Base-by-base conservation (phyloP, 2,797 vertebrate species). In the Rhynchotus rufescens region DNA sequence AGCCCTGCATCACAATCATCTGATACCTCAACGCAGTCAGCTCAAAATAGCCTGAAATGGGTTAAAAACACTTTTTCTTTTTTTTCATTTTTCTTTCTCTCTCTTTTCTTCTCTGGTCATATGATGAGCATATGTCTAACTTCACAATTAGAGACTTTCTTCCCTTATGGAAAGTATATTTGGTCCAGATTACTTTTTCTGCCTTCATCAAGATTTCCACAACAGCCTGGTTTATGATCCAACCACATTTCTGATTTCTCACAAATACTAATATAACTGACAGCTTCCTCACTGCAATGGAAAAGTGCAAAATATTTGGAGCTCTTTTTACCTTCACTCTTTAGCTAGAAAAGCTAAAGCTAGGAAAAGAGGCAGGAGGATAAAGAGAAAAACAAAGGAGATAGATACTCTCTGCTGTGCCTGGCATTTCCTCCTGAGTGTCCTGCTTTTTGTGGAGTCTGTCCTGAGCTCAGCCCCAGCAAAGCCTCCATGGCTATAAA, bases 1-100 rank as follows among this genome's bases (percentile, higher is more conserved):
- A 32, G 38, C 7, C 1, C 0, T 1, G 0, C 4, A 36, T 34
- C 36, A 30, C 0, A 0, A 19, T 40, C 66, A 42, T 23, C 66
- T 42, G n/a, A 21, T n/a, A 30, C 14, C 17, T 49, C n/a, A 75
- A 30, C 10, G 20, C 9, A 22, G 15, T 25, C 25, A 38, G 34
- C 25, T 54, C 36, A 71, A 12, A 14, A 30, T 28, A 69, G 32
- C 47, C 25, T 21, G 57, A 61, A 82, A 67, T 5, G 23, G 49
- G 49, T 12, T 49, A 11, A 23, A 49, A 23, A 23, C 3, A 42
- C 22, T 12, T 11, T 25, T 51, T 25, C 21, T 51, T 51, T 23
- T 14, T 49, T 51, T 49, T 23, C 22, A 22, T 51, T 12, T 51
- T 22, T 25, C 5, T 51, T 11, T 23, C 21, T 49, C 66, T 77